Percentiles rank a stretch among this genome's conserved stretches.
phyloP scores from a whole-genome alignment of 2,113 vertebrate genomes.

The Pontoporia blainvillei region DNA sequence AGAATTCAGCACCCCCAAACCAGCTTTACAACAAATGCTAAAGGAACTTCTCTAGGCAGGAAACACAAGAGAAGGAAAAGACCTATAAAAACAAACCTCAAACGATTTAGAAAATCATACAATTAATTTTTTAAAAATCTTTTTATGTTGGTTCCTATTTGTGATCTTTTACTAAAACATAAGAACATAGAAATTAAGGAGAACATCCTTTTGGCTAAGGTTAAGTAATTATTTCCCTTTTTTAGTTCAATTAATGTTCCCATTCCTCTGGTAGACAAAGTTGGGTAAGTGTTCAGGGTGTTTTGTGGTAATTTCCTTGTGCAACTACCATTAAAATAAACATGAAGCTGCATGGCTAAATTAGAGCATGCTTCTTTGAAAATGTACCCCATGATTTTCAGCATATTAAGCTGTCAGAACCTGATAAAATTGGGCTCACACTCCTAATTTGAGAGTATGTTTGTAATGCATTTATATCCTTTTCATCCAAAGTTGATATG shows the following conservation, averaged over 20 bases:
- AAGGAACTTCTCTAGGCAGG: too few relatives aligned
- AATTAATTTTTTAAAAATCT: neutral
- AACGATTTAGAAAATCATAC: too few relatives aligned
- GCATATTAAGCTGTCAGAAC: constrained; percentile 54
- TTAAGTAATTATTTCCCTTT: constrained; percentile 52
- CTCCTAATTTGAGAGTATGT: constrained; percentile 27
- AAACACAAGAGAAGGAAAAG: too few relatives aligned
- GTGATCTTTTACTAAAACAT: neutral
- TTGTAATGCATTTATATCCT: constrained; percentile 25
- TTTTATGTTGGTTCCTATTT: neutral
- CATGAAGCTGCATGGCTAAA: constrained; percentile 5
- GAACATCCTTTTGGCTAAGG: neutral
- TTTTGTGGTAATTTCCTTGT: constrained; percentile 50
- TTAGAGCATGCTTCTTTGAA: constrained; percentile 53
- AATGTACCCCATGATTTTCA: constrained; percentile 64
- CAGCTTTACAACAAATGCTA: too few relatives aligned
- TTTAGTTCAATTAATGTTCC: constrained; percentile 24
- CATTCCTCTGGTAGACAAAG: constrained; percentile 4
- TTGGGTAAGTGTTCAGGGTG: neutral
- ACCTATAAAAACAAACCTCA: too few relatives aligned
- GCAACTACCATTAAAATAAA: constrained; percentile 43
- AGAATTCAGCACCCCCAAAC: too few relatives aligned
- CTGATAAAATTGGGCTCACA: constrained; percentile 41
- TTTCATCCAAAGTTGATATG: constrained; percentile 2
- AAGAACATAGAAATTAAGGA: neutral